phyloP scores from a whole-genome alignment of 2,888 invertebrate species.

The Mechanitis mazaeus region DNA sequence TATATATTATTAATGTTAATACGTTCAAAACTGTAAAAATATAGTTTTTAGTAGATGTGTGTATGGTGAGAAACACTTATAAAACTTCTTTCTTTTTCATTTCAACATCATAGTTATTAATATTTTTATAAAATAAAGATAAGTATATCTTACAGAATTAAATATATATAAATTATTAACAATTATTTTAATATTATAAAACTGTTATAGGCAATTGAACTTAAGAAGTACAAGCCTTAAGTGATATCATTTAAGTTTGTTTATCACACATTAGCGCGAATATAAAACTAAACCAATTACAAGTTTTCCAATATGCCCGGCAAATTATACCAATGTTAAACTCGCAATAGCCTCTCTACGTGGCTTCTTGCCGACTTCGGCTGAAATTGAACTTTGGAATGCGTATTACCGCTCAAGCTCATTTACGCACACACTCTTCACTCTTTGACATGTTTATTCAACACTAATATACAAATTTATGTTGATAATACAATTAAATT shows the following conservation, averaged over 20 bases:
- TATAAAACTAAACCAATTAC: slow-evolving; percentile 73
- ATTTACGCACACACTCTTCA: slow-evolving; percentile 18
- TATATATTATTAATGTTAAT: no score
- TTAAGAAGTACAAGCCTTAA: slow-evolving; percentile 41
- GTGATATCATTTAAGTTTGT: slow-evolving; percentile 58
- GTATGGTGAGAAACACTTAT: no score
- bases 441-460: slow-evolving; percentile 7
- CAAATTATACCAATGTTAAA: slow-evolving; percentile 67
- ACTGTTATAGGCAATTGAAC: neutral
- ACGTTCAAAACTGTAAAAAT: no score
- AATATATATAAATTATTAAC: no score
- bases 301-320: slow-evolving; percentile 71
- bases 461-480: neutral
- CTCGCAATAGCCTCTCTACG: slow-evolving; percentile 53
- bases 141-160: no score
- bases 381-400: slow-evolving; percentile 49
- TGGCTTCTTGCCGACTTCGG: slow-evolving; percentile 50
- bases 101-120: no score
- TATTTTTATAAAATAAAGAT: no score
- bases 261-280: slow-evolving; percentile 53
- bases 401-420: slow-evolving; percentile 30
- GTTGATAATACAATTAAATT: slow-evolving; percentile 5
- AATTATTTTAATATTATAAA: slow-evolving; percentile 1
- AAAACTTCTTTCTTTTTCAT: no score
- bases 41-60: no score